These are phyloP conservation scores for Leptinotarsa rubiginosa DNA, from an alignment of 2,888 invertebrate genomes.

Conservation along the genomic window DNA sequence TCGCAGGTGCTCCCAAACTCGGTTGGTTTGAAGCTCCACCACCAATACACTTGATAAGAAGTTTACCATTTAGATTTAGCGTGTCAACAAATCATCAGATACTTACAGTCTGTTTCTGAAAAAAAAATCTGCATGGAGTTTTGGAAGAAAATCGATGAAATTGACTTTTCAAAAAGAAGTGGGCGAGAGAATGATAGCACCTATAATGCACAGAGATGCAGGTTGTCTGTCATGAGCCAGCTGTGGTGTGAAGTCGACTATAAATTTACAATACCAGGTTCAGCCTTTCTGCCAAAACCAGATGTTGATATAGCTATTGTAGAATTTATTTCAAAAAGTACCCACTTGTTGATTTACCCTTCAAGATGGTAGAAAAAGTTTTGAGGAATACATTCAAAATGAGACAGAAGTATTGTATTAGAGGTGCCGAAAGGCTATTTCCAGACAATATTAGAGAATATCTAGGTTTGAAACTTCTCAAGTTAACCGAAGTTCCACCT, in stretches of 20 bases:
- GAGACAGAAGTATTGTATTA: conserved; percentile 85
- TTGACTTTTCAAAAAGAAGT: conserved; percentile 99
- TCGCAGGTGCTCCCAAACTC: conserved; percentile 71
- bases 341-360: conserved; percentile 81
- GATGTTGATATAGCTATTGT: conserved; percentile 98
- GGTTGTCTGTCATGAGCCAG: conserved; percentile 94
- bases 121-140: conserved; percentile 81
- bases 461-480: conserved; percentile 75
- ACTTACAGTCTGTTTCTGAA: conserved; percentile 84
- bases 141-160: conserved; percentile 88
- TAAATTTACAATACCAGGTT: conserved; percentile 89
- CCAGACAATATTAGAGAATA: conserved; percentile 77
- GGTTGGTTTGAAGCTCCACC: conserved; percentile 76
- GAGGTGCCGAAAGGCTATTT: conserved; percentile 80
- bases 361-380: conserved; percentile 90
- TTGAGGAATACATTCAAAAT: conserved; percentile 86
- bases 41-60: conserved; percentile 80
- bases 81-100: conserved; percentile 92
- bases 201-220: conserved; percentile 78
- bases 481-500: conserved; percentile 79
- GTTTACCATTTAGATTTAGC: conserved; percentile 96
- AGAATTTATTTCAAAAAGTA: conserved; percentile 82
- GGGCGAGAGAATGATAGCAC: conserved; percentile 90
- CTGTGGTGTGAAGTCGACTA: conserved; percentile 87
- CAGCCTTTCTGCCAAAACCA: conserved; percentile 92